Conservation (phyloP, 2,888 invertebrate species). For the Anthrax anthrax region DNA sequence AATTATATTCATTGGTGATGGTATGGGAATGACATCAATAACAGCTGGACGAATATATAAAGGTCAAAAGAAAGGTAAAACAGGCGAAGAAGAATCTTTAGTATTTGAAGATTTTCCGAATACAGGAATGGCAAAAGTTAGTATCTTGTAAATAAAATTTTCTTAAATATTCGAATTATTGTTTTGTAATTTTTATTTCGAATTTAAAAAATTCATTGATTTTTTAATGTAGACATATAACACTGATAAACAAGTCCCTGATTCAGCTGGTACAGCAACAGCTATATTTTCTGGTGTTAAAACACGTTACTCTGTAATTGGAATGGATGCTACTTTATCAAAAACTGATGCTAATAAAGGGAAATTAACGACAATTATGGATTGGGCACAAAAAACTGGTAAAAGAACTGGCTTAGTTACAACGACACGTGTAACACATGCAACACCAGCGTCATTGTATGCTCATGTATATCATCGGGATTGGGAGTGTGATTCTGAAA, state of each 20-base stretch:
- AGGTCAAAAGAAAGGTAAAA: constrained; percentile 35
- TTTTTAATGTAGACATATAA: constrained; percentile 44
- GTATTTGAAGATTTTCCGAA: constrained; percentile 47
- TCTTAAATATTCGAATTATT: too few relatives aligned
- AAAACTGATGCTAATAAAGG: constrained; percentile 30
- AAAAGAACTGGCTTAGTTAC: constrained; percentile 50
- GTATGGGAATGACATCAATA: constrained; percentile 50
- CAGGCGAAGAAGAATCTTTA: constrained; percentile 44
- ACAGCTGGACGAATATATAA: constrained; percentile 48
- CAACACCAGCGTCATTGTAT: constrained; percentile 46
- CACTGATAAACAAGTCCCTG: constrained; percentile 52
- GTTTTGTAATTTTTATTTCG: too few relatives aligned
- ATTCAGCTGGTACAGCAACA: constrained; percentile 55
- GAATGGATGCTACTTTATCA: constrained; percentile 31
- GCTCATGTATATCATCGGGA: constrained; percentile 41
- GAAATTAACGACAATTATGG: constrained; percentile 36
- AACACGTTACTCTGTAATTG: constrained; percentile 41
- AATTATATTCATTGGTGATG: constrained; percentile 51
- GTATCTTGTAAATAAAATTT: not conserved
- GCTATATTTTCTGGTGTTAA: constrained; percentile 50
- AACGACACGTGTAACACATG: constrained; percentile 49
- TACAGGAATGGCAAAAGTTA: constrained; percentile 46
- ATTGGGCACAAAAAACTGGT: constrained; percentile 43
- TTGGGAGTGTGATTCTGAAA: constrained; percentile 43
- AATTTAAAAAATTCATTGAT: too few relatives aligned